A percentile compares a stretch with the other conserved stretches of the same genome.
Evolutionary conservation across 2,797 vertebrate species (phyloP).

Genomic region (Pogonophryne albipinna): DNA sequence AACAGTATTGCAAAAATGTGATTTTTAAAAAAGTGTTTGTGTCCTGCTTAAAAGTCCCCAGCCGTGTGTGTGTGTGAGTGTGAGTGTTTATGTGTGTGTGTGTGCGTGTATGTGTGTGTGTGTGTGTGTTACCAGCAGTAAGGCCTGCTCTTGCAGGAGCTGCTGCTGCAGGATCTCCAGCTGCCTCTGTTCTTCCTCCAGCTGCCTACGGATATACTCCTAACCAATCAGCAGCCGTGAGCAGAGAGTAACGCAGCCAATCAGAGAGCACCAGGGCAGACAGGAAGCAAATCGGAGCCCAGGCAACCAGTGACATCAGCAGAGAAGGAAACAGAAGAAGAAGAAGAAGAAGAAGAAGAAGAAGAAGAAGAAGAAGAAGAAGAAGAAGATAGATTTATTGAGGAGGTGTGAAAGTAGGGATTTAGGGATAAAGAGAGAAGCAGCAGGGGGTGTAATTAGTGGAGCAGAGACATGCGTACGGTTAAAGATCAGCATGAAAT

Average conservation of each 20-base stretch:
- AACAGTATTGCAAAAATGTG: too few species aligned
- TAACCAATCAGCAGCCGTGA: constrained; percentile 72
- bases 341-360: constrained; percentile 43
- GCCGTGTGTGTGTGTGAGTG: too few species aligned
- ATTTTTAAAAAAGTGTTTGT: too few species aligned
- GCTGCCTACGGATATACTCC: constrained; percentile 98
- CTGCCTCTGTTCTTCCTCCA: constrained; percentile 98
- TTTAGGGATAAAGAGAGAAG: constrained; percentile 39
- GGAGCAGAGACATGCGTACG: constrained; percentile 31
- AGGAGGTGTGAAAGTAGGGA: constrained; percentile 59
- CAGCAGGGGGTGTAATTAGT: constrained; percentile 47
- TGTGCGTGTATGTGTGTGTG: neutral
- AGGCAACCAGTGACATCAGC: constrained; percentile 73
- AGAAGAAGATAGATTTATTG: constrained; percentile 52
- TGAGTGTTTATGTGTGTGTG: constrained; percentile 21
- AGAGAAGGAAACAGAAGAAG: constrained; percentile 59
- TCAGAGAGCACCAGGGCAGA: constrained; percentile 49
- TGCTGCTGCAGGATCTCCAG: constrained; percentile 99
- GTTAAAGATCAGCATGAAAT: neutral
- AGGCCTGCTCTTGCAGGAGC: constrained; percentile 96
- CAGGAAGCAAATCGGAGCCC: constrained; percentile 58
- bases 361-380: constrained; percentile 30
- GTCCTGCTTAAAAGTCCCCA: too few species aligned
- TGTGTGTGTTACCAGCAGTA: constrained; percentile 92
- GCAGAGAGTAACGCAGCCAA: constrained; percentile 54